Evolutionary conservation across 2,797 vertebrate species (phyloP).

Genomic region (Pangasius mekongensis): DNA sequence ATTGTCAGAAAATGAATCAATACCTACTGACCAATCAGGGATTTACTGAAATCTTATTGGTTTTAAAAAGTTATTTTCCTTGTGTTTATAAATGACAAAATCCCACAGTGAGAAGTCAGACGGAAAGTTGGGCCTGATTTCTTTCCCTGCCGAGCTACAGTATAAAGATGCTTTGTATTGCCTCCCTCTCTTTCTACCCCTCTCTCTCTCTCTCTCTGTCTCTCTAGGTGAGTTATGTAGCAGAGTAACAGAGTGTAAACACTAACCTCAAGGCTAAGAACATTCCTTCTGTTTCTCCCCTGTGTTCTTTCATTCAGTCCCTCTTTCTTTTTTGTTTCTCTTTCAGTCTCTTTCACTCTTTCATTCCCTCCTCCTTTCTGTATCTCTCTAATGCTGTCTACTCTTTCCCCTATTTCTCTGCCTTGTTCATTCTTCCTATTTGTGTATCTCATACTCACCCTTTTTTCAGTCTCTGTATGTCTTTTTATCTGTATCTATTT

Average conservation of each 20-base stretch:
- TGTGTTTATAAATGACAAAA: slow-evolving; percentile 25
- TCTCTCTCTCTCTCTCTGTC: neutral
- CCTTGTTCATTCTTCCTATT: neutral
- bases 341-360: slow-evolving; percentile 14
- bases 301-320: neutral
- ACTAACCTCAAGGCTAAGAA: slow-evolving; percentile 19
- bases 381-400: neutral
- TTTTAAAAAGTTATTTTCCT: neutral
- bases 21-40: neutral
- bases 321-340: slow-evolving; percentile 35
- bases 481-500: neutral
- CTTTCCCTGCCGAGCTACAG: slow-evolving; percentile 53
- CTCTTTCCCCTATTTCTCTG: neutral
- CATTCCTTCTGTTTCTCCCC: neutral
- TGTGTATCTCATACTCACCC: neutral
- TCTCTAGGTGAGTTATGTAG: slow-evolving; percentile 7
- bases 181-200: slow-evolving; percentile 18
- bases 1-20: neutral
- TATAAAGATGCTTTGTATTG: slow-evolving; percentile 66
- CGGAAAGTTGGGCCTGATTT: slow-evolving; percentile 64
- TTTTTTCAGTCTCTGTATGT: neutral
- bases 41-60: neutral
- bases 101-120: slow-evolving; percentile 31
- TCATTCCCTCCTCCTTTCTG: neutral
- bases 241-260: slow-evolving; percentile 23